phyloP scores from a whole-genome alignment of 1,140 invertebrate genomes.

The Cydia amplana region DNA sequence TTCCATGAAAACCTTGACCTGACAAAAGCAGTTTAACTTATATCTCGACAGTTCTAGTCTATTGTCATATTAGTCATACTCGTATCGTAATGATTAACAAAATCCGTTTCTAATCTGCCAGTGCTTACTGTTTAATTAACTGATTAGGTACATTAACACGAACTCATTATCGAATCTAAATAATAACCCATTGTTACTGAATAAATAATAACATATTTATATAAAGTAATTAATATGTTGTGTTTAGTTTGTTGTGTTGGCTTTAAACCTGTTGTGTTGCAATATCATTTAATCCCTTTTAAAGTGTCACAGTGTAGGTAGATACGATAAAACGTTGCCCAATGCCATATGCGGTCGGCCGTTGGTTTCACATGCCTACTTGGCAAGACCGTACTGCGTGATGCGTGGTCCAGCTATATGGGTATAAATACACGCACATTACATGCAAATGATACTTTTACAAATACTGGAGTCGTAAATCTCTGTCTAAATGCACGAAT shows the following conservation, averaged over 20 bases:
- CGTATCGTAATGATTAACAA: not conserved
- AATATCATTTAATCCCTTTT: constrained; percentile 54
- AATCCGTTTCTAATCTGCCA: not conserved
- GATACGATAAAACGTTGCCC: constrained; percentile 55
- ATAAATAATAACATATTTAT: not conserved
- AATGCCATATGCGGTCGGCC: constrained; percentile 55
- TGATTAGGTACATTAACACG: not conserved
- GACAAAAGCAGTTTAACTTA: not conserved
- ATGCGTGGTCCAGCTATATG: not conserved
- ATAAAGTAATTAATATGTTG: not conserved
- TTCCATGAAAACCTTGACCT: constrained; percentile 9
- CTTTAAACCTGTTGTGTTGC: constrained; percentile 42
- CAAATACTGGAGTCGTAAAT: not conserved
- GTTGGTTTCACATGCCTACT: constrained; percentile 45
- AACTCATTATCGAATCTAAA: constrained; percentile 11
- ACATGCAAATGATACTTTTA: constrained; percentile 6
- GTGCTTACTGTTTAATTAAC: not conserved
- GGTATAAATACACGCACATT: not conserved
- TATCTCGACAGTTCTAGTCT: not conserved
- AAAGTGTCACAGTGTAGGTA: constrained; percentile 51
- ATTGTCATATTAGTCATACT: too few species aligned
- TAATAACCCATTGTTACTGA: not conserved
- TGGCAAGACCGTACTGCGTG: not conserved
- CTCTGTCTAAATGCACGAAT: not conserved
- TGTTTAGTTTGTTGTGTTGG: constrained; percentile 23